Percentiles rank a stretch among this genome's conserved stretches.
These are phyloP conservation scores for Orientallactaga sibirica DNA, from an alignment of 2,797 vertebrate species.

Conservation along the genomic window DNA sequence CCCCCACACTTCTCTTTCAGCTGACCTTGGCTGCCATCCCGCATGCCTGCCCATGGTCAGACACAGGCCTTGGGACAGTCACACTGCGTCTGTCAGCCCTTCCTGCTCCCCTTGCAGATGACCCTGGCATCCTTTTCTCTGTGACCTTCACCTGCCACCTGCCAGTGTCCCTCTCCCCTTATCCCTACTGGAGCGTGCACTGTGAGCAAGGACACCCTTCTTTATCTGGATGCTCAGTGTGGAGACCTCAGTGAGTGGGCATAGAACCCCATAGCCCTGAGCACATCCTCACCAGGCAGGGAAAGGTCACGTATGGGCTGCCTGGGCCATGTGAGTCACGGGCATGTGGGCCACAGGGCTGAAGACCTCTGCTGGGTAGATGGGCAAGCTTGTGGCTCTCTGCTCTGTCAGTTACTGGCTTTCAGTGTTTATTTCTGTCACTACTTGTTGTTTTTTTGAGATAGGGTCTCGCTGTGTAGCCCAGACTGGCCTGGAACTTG, in stretches of 20 bases:
- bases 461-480: not conserved
- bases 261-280: not conserved
- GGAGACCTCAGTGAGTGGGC: not conserved
- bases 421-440: not conserved
- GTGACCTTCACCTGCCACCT: not conserved
- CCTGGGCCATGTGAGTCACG: not conserved
- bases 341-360: not conserved
- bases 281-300: not conserved
- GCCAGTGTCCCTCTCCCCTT: not conserved
- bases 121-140: not conserved
- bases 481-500: not conserved
- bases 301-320: not conserved
- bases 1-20: not conserved
- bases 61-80: not conserved
- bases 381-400: not conserved
- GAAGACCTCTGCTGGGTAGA: not conserved
- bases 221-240: not conserved
- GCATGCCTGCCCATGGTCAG: not conserved
- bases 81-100: not conserved
- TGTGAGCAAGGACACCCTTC: not conserved
- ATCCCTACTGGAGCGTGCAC: not conserved
- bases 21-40: not conserved
- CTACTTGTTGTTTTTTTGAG: not conserved
- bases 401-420: not conserved
- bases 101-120: not conserved